Base-by-base conservation (phyloP, 2,797 vertebrate species). In the Acipenser transmontanus region DNA sequence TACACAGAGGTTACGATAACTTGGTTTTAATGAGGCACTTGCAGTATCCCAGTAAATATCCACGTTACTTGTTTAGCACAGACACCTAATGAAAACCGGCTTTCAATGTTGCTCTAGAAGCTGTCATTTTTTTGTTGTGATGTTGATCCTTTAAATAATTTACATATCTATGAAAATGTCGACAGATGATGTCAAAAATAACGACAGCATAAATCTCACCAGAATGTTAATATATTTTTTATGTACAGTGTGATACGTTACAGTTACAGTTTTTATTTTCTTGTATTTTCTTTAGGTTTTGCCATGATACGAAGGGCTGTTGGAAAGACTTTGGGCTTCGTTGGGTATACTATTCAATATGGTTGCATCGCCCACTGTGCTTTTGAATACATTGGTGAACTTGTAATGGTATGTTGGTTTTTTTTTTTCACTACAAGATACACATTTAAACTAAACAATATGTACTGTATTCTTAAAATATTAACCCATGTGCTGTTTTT, bases 291-390 rank as follows among this genome's bases (percentile, higher is more conserved):
- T 68, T 67, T 50, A 88, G 87, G 80, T 79, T 71, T 69, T 65
- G 72, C 77, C 81, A 99, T 99, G 97, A 85, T 94, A 68, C 87
- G 88, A 69, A 63, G 82, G 72, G 74, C 69, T 70, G 78, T 95
- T 75, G 89, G 91, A 67, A 96, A 91, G 82, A 75, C 91, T 11
- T 72, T 93, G 73, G 89, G 93, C 1, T 92, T 98, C 68, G 66
- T 93, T 9, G 96, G 95, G 47, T 98, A 95, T 81, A 91, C 93
- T 1, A 76, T 99, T 78, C 95, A 98, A 47, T 99, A 97, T 74
- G 95, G 96, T 74, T 99, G 97, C 85, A 91, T 99, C 76, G 94
- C 91, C 62, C 96, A 99, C 50, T 99, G 97, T 85, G 89, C 91
- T 73, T 98, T 98, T 59, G 95, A 98, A 85, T 98, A 99, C 70